Conservation (phyloP, 2,113 vertebrate species). For the Corvus hawaiiensis region DNA sequence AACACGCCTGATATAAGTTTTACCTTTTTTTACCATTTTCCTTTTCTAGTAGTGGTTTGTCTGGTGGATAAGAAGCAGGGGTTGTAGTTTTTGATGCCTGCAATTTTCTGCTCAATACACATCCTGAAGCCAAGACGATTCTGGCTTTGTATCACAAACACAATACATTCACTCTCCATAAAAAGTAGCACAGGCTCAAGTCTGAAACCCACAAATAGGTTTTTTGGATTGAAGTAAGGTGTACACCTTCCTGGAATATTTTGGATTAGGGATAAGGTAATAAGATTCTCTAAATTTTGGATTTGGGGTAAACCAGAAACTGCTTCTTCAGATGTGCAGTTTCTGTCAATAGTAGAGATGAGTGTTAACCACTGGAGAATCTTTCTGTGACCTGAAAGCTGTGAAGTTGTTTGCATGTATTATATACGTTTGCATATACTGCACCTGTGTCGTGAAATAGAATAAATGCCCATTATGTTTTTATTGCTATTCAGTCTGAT, state of each 20-base stretch:
- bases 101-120: neutral
- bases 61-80: neutral
- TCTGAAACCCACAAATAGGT: neutral
- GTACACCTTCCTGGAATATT: neutral
- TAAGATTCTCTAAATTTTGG: neutral
- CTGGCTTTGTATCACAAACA: neutral
- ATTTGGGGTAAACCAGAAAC: neutral
- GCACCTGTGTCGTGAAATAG: neutral
- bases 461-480: neutral
- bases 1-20: neutral
- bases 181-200: neutral
- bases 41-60: neutral
- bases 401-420: neutral
- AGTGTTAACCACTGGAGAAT: neutral
- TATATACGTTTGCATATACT: neutral
- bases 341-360: neutral
- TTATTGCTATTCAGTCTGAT: neutral
- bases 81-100: neutral
- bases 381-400: neutral
- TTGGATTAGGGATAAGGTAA: neutral
- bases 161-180: neutral
- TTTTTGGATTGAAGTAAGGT: neutral
- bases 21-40: neutral
- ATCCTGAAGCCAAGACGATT: neutral
- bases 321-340: neutral